Conservation (phyloP, 2,797 vertebrate species). For the Oceanodroma leucorhoa region DNA sequence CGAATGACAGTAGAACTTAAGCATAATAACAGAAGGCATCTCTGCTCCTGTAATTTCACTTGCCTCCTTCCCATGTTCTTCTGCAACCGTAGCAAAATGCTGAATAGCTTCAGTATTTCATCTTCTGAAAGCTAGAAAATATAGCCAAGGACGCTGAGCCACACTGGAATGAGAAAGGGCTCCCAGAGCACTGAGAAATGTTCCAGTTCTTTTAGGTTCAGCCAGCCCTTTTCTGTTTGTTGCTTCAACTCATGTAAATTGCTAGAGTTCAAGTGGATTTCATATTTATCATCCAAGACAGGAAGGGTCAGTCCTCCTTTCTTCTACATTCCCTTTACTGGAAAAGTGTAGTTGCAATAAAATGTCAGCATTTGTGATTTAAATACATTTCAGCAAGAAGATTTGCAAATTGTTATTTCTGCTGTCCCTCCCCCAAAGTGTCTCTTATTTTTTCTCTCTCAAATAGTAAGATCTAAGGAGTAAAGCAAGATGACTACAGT, state of each 20-base stretch:
- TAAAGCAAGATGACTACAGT: neutral
- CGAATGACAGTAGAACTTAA: neutral
- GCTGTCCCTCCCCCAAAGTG: neutral
- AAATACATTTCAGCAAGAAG: conserved; percentile 7
- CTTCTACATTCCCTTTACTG: neutral
- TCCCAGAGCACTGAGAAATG: conserved; percentile 14
- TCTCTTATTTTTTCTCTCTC: neutral
- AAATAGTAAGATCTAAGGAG: neutral
- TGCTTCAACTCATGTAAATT: conserved; percentile 61
- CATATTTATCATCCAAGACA: conserved; percentile 56
- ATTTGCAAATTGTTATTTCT: conserved; percentile 3
- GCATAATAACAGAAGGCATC: neutral
- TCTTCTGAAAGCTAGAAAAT: conserved; percentile 51
- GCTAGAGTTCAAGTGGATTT: conserved; percentile 41
- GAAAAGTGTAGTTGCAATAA: conserved; percentile 33
- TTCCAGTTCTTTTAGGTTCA: conserved; percentile 51
- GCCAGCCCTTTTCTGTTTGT: conserved; percentile 56
- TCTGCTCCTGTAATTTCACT: conserved; percentile 10
- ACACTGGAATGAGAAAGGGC: conserved; percentile 30
- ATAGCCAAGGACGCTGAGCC: neutral
- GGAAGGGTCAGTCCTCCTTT: conserved; percentile 20
- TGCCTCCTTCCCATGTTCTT: neutral
- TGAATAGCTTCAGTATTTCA: conserved; percentile 25
- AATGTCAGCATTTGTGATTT: conserved; percentile 24
- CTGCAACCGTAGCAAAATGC: neutral